Conservation (phyloP, 2,888 invertebrate genomes). For the Iselma pallidipennis region DNA sequence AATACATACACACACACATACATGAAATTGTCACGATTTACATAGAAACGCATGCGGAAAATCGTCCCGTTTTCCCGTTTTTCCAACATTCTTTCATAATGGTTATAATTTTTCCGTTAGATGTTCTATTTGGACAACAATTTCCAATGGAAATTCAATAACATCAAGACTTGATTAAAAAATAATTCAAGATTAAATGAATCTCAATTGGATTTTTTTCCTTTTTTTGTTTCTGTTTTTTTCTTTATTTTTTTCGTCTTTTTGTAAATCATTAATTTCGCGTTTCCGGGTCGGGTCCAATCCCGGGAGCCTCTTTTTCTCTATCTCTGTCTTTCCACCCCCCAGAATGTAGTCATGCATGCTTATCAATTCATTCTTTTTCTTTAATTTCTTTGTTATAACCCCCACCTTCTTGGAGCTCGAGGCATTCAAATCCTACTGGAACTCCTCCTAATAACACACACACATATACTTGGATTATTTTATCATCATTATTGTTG, state of each 20-base stretch:
- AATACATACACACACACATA: background rate
- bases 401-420: constrained; percentile 26
- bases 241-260: background rate
- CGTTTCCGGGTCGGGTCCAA: constrained; percentile 49
- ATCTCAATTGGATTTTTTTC: background rate
- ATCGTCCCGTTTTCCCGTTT: background rate
- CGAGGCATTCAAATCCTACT: constrained; percentile 15
- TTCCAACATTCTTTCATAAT: background rate
- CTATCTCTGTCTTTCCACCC: background rate
- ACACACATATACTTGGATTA: background rate
- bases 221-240: background rate
- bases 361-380: constrained; percentile 10
- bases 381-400: constrained; percentile 4
- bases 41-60: background rate
- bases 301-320: constrained; percentile 33
- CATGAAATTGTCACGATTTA: background rate
- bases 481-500: background rate
- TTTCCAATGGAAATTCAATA: background rate
- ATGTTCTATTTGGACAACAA: background rate
- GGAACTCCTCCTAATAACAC: background rate
- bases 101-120: background rate
- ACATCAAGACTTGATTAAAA: background rate
- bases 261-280: constrained; percentile 34
- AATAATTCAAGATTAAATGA: background rate
- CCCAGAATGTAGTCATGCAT: constrained; percentile 38